Evolutionary conservation across 1,140 invertebrate species (phyloP), one percentile per base, ranked within the genome.

Genomic region (Papilio machaon): DNA sequence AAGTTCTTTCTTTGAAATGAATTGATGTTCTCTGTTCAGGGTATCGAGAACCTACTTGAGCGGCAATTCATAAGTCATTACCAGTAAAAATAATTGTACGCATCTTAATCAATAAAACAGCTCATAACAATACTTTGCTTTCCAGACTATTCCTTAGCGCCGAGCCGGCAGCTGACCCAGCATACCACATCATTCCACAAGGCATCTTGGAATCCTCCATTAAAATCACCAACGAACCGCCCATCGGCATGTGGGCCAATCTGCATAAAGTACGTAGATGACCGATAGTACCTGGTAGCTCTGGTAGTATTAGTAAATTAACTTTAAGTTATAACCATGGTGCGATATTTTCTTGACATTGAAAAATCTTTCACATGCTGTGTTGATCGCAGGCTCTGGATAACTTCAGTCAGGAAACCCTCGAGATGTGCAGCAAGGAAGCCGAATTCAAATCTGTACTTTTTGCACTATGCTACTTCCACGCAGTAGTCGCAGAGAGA

Each of bases 221-320:
- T 87, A 99, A 99, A 95, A 99, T 99, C 58, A 99, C 98, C 0
- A 99, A 99, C 88, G 98, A 99, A 93, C 98, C 98, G 6, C 98
- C 99, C 0, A 98, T 97, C 35, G 98, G 99, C 67, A 99, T 99
- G 97, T 96, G 96, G 91, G 98, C 98, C 0, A 99, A 99, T 92
- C 95, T 99, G 30, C 98, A 99, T 91, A 99, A 99, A 95, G 94
- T 95, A 84, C 64, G 13, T 81, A 76, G 3, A 35, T n/a, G n/a
- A n/a, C n/a, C n/a, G n/a, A n/a, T n/a, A n/a, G n/a, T n/a, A n/a
- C n/a, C n/a, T n/a, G n/a, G n/a, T n/a, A n/a, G 52, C 60, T 75
- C 17, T 38, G n/a, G 13, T 79, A 49, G 11, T 80, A n/a, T 30
- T 30, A 64, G 23, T 30, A 23, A 73, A 58, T 15, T 60, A 35